Percentiles rank a stretch among this genome's conserved stretches.
Conservation (phyloP, 2,888 invertebrate species). For the Linnaemya vulpina region DNA sequence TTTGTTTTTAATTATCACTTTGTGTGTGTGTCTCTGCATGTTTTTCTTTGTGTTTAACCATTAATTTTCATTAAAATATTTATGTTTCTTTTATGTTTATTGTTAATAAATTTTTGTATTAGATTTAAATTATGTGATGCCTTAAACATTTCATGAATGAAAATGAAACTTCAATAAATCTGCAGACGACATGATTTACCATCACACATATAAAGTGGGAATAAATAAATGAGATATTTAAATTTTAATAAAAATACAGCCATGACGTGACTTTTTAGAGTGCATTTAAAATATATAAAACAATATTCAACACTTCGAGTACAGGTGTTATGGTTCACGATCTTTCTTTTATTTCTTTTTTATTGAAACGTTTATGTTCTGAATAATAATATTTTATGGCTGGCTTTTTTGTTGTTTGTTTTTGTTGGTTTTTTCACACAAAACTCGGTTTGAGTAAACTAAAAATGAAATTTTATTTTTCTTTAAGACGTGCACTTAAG, state of each 20-base stretch:
- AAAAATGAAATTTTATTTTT: slow-evolving; percentile 47
- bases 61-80: slow-evolving; percentile 1
- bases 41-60: not conserved
- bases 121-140: slow-evolving; percentile 17
- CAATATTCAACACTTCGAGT: slow-evolving; percentile 46
- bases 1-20: slow-evolving; percentile 30
- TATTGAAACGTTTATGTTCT: slow-evolving; percentile 43
- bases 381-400: slow-evolving; percentile 25
- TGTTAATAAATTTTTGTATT: slow-evolving; percentile 1
- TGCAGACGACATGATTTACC: not conserved
- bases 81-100: not conserved
- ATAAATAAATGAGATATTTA: slow-evolving; percentile 12
- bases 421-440: slow-evolving; percentile 1
- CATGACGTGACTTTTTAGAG: slow-evolving; percentile 55
- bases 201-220: too few species aligned
- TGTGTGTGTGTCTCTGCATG: not conserved
- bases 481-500: slow-evolving; percentile 6
- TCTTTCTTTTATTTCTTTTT: slow-evolving; percentile 19
- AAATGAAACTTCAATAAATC: slow-evolving; percentile 35
- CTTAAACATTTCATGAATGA: slow-evolving; percentile 3
- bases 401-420: not conserved
- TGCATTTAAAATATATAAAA: slow-evolving; percentile 33
- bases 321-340: slow-evolving; percentile 54
- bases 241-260: slow-evolving; percentile 7
- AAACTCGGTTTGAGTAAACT: slow-evolving; percentile 6